Conservation (phyloP, 2,888 invertebrate genomes). For the Dolichopus griseipennis region DNA sequence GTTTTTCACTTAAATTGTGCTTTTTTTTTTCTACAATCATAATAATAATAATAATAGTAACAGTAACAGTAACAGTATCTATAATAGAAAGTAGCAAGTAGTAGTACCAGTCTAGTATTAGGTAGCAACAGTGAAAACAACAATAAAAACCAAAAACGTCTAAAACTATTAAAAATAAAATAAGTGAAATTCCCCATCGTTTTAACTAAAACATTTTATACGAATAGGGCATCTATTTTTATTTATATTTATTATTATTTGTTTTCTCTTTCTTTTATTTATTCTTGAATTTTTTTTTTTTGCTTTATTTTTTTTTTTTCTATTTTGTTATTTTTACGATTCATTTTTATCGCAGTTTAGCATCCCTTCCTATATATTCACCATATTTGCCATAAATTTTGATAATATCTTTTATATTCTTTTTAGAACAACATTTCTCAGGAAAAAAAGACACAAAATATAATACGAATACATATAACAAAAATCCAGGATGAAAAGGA, state of each 20-base stretch:
- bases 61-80: not conserved
- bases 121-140: not conserved
- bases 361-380: not conserved
- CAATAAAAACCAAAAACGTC: not conserved
- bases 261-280: too few relatives aligned
- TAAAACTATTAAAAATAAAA: conserved; percentile 1
- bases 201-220: conserved; percentile 4
- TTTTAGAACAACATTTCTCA: too few relatives aligned
- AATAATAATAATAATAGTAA: not conserved
- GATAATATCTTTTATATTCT: not conserved
- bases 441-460: too few relatives aligned
- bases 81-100: not conserved
- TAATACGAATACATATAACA: too few relatives aligned
- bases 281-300: too few relatives aligned
- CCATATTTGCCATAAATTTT: conserved; percentile 3
- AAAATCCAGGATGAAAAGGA: too few relatives aligned
- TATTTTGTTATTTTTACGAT: not conserved
- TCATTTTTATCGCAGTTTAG: conserved; percentile 3
- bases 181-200: not conserved
- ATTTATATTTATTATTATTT: not conserved
- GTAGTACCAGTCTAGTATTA: too few relatives aligned
- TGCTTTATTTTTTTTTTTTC: not conserved
- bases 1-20: not conserved
- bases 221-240: not conserved
- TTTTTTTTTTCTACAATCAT: not conserved